Evolutionary conservation across 2,888 invertebrate genomes (phyloP), one percentile per base, ranked within the genome.

Genomic region (Flexamia atlantica): DNA sequence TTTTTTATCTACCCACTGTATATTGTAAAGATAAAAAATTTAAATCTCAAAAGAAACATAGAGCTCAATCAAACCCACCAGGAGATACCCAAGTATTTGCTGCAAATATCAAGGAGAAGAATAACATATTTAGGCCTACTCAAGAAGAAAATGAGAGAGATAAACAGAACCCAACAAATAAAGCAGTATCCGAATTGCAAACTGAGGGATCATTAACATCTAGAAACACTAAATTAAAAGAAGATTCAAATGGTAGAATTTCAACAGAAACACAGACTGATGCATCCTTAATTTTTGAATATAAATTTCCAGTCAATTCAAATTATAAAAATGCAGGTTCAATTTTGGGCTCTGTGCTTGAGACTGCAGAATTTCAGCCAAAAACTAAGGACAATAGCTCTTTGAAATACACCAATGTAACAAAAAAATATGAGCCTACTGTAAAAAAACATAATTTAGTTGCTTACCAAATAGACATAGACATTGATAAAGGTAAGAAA

Each of bases 91-190:
- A 76, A n/a, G 46, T 76, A 12, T 76, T 46, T 46, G 50, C 74
- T 28, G 74, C 74, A 46, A 76, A 46, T 28, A 12, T 76, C 14
- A 10, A 42, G 5, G 74, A n/a, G 12, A 36, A 76, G 7, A 42
- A 46, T 2, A 76, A 76, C 46, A 76, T 76, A 23, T 76, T 76
- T 40, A n/a, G n/a, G n/a, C n/a, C n/a, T n/a, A 70, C 68, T 32
- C 4, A 7, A n/a, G 40, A 40, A 70, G 40, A 70, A 7, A 70
- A 30, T 70, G 20, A 32, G 0, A 46, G 28, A 28, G 25, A 76
- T 20, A 42, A 76, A 42, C 25, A 76, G 46, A 23, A 28, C 20
- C 23, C 7, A 46, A 42, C 2, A 28, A 76, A 76, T 40, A 9
- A 32, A 36, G 40, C 36, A 70, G 36, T 2, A 14, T 23, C n/a